Base-by-base conservation (phyloP, 1,140 invertebrate species). In the Camponotus floridanus region DNA sequence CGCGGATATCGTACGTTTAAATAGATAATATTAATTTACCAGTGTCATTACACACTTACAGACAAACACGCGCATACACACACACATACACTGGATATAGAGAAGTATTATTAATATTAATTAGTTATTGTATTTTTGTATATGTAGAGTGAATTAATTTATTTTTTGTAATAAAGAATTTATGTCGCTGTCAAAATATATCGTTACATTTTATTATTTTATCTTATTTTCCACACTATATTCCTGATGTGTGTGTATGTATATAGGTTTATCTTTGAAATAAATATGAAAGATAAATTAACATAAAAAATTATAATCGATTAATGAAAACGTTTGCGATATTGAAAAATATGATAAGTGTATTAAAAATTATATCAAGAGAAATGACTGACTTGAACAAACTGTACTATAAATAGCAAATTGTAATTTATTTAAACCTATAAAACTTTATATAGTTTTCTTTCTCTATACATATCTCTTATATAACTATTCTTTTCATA, bases 151-250 rank as follows among this genome's bases (percentile, higher is more conserved):
- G 89, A 92, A 93, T 92, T 93, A 93, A 93, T 93, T 93, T 93
- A 92, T 93, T 93, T 93, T 92, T 93, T 93, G 91, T 93, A 93
- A 93, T 93, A 92, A 92, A 93, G 90, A 93, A 90, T 92, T 93
- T 92, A 93, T 92, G 91, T 92, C 91, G 86, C 76, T 87, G 76
- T 86, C 88, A 55, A 89, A 61, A 9, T 48, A 13, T 26, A 39
- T 61, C 1, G n/a, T 42, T 59, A 3, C 5, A 26, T 79, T 78
- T 48, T 18, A 26, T 79, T 78, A 78, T 48, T 33, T 45, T 13
- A 55, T 51, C 15, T 51, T 68, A 31, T 21, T 21, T 9, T 70
- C 9, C 59, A 15, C 13, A 8, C 21, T n/a, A 64, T 2, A 62
- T 42, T 3, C 2, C 11, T 13, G 13, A 48, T 48, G 9, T 31